Percentiles rank a stretch among this genome's conserved stretches.
These are phyloP conservation scores for Corella eumyota DNA, from an alignment of 23 tunicate genomes.

Conservation along the genomic window DNA sequence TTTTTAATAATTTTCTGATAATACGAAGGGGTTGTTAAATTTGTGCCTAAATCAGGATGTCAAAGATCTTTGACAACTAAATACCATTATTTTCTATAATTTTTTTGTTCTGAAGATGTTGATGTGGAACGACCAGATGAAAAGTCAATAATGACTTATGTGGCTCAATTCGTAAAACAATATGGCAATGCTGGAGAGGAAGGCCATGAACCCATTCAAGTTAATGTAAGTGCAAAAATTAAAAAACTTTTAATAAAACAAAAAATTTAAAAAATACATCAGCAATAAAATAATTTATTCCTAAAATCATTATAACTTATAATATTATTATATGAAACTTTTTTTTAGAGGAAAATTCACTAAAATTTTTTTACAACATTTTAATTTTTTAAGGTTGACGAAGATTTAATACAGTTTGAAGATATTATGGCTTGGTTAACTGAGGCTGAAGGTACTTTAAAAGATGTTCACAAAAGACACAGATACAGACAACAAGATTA, in stretches of 20 bases:
- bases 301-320: too few relatives aligned
- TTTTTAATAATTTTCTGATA: too few relatives aligned
- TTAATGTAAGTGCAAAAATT: too few relatives aligned
- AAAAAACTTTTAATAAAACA: too few relatives aligned
- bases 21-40: too few relatives aligned
- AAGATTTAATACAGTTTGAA: constrained; percentile 67
- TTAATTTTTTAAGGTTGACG: constrained; percentile 59
- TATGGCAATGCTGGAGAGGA: constrained; percentile 43
- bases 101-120: constrained; percentile 41
- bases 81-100: not conserved
- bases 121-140: constrained; percentile 98
- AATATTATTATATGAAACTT: too few relatives aligned
- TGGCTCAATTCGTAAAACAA: constrained; percentile 90
- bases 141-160: constrained; percentile 99
- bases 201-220: constrained; percentile 42
- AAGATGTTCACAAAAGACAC: constrained; percentile 57
- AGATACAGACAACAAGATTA: constrained; percentile 88
- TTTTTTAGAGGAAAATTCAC: too few relatives aligned
- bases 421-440: constrained; percentile 77
- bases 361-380: too few relatives aligned
- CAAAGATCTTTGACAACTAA: too few relatives aligned
- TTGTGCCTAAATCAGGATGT: too few relatives aligned
- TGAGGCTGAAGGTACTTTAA: constrained; percentile 48
- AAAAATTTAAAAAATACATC: too few relatives aligned
- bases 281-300: too few relatives aligned